Percentiles rank a stretch among this genome's conserved stretches.
phyloP scores from a whole-genome alignment of 2,888 invertebrate species.

The Spisula solida region DNA sequence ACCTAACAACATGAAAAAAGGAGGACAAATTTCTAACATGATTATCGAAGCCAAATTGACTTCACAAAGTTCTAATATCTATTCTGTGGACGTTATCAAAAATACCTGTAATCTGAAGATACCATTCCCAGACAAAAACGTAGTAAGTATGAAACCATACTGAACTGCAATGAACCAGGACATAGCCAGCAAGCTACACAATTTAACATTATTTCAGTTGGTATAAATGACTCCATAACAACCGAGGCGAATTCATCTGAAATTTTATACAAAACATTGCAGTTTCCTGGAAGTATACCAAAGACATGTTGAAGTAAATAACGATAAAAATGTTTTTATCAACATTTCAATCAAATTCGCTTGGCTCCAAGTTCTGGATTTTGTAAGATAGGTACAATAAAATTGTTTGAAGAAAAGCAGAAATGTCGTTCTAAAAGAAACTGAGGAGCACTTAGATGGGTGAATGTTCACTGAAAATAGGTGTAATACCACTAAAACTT shows the following conservation, averaged over 20 bases:
- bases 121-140: too few species aligned
- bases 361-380: neutral
- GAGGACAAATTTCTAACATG: too few species aligned
- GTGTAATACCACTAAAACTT: neutral
- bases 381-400: conserved; percentile 1
- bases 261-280: neutral
- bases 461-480: neutral
- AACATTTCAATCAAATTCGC: conserved; percentile 26
- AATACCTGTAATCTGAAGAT: too few species aligned
- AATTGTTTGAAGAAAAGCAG: conserved; percentile 4
- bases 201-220: neutral
- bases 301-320: conserved; percentile 8
- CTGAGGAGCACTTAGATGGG: neutral
- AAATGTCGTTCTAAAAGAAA: conserved; percentile 5
- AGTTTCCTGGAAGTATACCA: neutral
- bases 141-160: neutral
- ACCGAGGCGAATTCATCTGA: neutral
- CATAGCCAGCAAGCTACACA: neutral
- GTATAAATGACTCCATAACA: neutral
- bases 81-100: too few species aligned
- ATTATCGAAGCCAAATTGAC: too few species aligned
- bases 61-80: too few species aligned
- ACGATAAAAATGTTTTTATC: conserved; percentile 27
- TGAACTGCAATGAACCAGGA: neutral
- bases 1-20: too few species aligned